These are phyloP conservation scores for Pimephales promelas DNA, from an alignment of 2,113 vertebrate species.

Conservation along the genomic window DNA sequence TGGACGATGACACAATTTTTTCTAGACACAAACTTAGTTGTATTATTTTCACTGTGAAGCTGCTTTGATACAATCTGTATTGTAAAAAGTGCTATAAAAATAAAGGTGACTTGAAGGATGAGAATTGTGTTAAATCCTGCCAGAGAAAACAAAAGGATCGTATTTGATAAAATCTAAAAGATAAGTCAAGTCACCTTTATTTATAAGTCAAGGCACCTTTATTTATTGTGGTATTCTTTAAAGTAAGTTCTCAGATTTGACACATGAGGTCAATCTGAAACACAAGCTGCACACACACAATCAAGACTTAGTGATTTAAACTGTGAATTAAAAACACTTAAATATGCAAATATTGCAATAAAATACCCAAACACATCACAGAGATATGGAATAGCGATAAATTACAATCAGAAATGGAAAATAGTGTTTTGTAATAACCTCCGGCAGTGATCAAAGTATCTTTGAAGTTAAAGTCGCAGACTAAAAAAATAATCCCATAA, in stretches of 20 bases:
- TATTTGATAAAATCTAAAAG: not conserved
- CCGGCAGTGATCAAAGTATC: slow-evolving; percentile 64
- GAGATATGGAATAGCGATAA: slow-evolving; percentile 49
- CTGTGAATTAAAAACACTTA: not conserved
- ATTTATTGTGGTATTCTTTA: not conserved
- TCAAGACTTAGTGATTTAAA: not conserved
- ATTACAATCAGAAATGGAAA: slow-evolving; percentile 57
- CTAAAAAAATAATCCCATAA: slow-evolving; percentile 71
- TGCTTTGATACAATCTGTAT: too few species aligned
- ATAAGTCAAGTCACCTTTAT: not conserved
- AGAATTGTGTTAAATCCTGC: not conserved
- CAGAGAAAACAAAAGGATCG: too few species aligned
- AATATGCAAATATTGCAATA: slow-evolving; percentile 15
- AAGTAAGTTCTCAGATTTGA: not conserved
- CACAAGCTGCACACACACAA: not conserved
- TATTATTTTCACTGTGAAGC: too few species aligned
- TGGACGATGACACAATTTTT: too few species aligned
- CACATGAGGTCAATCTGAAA: not conserved
- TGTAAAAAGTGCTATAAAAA: too few species aligned
- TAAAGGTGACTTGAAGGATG: not conserved
- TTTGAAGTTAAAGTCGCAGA: slow-evolving; percentile 72
- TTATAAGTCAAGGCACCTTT: not conserved
- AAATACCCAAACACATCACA: slow-evolving; percentile 52
- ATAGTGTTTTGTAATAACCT: slow-evolving; percentile 49
- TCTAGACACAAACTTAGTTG: too few species aligned